Evolutionary conservation across 2,888 invertebrate species (phyloP), one percentile per base, ranked within the genome.

Genomic region (Caenorhabditis sp.): DNA sequence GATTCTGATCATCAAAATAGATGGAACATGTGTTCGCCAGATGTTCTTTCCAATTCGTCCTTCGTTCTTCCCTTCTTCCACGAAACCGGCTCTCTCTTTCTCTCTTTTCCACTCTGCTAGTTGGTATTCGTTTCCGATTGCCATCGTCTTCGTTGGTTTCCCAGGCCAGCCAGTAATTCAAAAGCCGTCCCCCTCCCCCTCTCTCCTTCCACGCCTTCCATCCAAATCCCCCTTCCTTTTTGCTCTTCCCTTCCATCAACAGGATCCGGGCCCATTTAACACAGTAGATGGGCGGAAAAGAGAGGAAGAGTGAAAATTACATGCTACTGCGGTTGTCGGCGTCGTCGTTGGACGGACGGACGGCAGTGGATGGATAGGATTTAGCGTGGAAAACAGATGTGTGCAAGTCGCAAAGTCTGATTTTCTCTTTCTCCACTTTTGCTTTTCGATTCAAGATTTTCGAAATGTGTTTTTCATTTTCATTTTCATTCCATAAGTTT

Each of bases 21-120:
- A 56, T 28, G 28, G 47, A 44, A 35, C 61, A 70, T 53, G 26
- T 70, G 70, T 51, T 35, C 40, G 53, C 70, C 70, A 70, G 70
- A 70, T 70, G 70, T 60, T 70, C 26, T 70, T 56, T 15, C 37
- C 26, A n/a, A n/a, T n/a, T 24, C 24, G 5, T 8, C 47, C 47
- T 11, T 18, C 47, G 18, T 5, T n/a, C 47, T n/a, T 47, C 11
- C 40, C 3, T 47, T 18, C 5, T 47, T 18, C 8, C 4, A 18
- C 47, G 20, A 47, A 47, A 47, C 47, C 47, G 47, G 47, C 47
- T 47, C 47, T 18, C n/a, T 47, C 18, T 3, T 4, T 47, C 32
- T 32, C 32, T 32, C 32, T 32, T 9, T 32, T n/a, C n/a, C n/a
- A n/a, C n/a, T n/a, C n/a, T n/a, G n/a, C 32, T 32, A 9, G 32